Base-by-base conservation (phyloP, 2,113 vertebrate genomes). In the Myodes glareolus region DNA sequence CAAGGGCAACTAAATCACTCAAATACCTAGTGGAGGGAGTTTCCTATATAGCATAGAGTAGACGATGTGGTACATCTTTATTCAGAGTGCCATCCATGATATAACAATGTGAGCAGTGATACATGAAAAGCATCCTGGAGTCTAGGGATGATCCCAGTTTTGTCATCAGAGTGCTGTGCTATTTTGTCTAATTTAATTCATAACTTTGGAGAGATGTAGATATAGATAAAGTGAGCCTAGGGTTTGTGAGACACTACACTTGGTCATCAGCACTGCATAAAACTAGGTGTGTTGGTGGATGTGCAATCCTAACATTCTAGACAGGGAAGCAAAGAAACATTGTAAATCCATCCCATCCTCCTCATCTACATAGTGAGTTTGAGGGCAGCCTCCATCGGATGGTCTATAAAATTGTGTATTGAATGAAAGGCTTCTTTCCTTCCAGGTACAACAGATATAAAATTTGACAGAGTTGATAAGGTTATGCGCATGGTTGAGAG, bases 391-490 rank as follows among this genome's bases (percentile, higher is more conserved):
- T 89, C 58, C 17, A 33, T 75, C 75, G 47, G 5, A 29, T 92
- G 93, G 45, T 25, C 13, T 91, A 52, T 72, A 87, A 96, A 96
- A 91, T 76, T 19, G 52, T 91, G 16, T 25, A 58, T 68, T 77
- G 12, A 93, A 76, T 76, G 21, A 84, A 52, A 70, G 11, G 2
- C 2, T 94, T 58, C 23, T 21, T 95, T 72, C 23, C 25, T 95
- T 72, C 68, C 27, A 29, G 14, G n/a, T 0, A 50, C 10, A 63
- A 75, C 13, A 58, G 42, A 87, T 50, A 31, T 58, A 86, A 63
- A 77, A 31, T 77, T 12, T 29, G 4, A 50, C 17, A 72, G 70
- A 85, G 25, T 65, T 89, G 85, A 23, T 81, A 42, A 55, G 68
- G 8, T 19, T 90, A 17, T 61, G 27, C 33, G 47, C 4, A 85